phyloP scores from a whole-genome alignment of 2,888 invertebrate species.

The Diarsia mendica region DNA sequence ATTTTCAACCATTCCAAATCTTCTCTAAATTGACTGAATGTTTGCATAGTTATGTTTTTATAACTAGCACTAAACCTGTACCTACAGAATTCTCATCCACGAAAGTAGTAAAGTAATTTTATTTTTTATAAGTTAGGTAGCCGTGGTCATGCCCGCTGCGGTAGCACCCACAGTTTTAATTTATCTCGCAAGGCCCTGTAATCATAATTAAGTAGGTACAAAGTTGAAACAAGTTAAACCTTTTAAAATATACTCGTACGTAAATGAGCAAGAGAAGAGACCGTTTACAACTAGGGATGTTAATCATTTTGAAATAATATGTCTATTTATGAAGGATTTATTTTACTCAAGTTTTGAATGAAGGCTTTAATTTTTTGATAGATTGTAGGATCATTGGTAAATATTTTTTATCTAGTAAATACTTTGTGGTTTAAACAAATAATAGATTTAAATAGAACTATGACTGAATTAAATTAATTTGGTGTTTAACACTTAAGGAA shows the following conservation, averaged over 20 bases:
- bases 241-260: constrained; percentile 55
- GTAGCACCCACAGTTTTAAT: constrained; percentile 58
- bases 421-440: not conserved
- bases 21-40: not conserved
- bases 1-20: no score
- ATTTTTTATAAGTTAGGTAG: constrained; percentile 50
- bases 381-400: not conserved
- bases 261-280: constrained; percentile 14
- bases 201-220: constrained; percentile 64
- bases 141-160: constrained; percentile 42
- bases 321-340: not conserved
- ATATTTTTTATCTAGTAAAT: not conserved
- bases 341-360: not conserved
- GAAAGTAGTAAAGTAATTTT: constrained; percentile 46
- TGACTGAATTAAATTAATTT: no score
- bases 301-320: constrained; percentile 4
- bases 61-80: constrained; percentile 3
- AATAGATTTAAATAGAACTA: no score
- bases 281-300: constrained; percentile 11
- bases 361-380: not conserved
- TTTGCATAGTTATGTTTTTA: not conserved
- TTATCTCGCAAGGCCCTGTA: constrained; percentile 56
- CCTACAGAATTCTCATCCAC: constrained; percentile 18
- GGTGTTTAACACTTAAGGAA: no score
- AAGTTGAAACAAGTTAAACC: constrained; percentile 62